phyloP scores from a whole-genome alignment of 2,797 vertebrate genomes.

The Paedocypris micromegethes region DNA sequence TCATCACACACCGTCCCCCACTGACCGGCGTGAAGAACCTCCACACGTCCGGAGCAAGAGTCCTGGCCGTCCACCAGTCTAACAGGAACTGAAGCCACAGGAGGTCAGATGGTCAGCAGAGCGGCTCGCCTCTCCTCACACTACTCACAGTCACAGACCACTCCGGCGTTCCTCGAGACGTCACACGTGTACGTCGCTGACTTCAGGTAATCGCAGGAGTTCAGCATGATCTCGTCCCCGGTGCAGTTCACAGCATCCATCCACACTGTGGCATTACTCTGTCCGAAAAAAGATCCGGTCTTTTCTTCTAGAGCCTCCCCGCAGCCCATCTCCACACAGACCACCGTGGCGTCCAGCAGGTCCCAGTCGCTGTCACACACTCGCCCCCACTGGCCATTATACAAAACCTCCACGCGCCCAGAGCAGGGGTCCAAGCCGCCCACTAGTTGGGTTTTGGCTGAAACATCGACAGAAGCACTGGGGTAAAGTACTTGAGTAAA shows the following conservation, averaged over 20 bases:
- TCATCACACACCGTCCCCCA: conserved; percentile 1
- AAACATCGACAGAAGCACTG: not conserved
- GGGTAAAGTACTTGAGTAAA: not conserved
- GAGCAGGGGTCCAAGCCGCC: conserved; percentile 11
- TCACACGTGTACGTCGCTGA: conserved; percentile 4
- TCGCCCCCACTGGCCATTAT: not conserved
- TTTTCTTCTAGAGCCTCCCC: not conserved
- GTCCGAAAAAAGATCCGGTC: conserved; percentile 14
- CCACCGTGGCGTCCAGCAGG: not conserved
- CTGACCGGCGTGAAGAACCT: not conserved
- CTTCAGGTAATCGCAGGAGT: not conserved
- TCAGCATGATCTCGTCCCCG: not conserved
- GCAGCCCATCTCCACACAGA: conserved; percentile 12
- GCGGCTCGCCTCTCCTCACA: not conserved
- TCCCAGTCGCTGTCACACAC: conserved; percentile 22
- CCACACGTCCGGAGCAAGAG: conserved; percentile 17
- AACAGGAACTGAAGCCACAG: not conserved
- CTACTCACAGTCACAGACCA: conserved; percentile 14
- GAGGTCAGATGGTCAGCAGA: not conserved
- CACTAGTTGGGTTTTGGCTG: conserved; percentile 7
- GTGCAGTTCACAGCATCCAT: conserved; percentile 8
- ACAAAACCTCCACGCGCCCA: conserved; percentile 21
- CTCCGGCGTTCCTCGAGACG: conserved; percentile 15
- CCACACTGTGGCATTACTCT: not conserved
- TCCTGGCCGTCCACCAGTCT: not conserved